Conservation (phyloP, 2,113 vertebrate genomes). For the Ochotona curzoniae region DNA sequence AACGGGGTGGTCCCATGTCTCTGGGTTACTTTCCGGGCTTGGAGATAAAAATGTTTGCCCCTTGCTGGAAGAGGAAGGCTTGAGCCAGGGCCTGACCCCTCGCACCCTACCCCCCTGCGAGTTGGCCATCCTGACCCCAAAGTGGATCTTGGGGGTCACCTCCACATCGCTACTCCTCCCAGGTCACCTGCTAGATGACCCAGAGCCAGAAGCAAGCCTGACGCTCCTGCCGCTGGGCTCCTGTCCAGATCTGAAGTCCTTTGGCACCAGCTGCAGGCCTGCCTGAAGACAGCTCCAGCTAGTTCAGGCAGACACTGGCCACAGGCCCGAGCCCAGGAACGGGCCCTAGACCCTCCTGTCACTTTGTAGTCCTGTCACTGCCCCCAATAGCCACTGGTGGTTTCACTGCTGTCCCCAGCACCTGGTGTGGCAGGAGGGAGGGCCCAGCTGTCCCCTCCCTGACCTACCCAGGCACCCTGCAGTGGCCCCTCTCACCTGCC, state of each 20-base stretch:
- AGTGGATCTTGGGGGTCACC: background rate
- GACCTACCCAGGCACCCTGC: background rate
- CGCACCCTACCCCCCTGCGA: accelerated
- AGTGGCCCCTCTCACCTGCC: background rate
- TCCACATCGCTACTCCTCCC: too few species aligned
- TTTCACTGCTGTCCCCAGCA: background rate
- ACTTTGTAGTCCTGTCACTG: background rate
- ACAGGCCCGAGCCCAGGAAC: background rate
- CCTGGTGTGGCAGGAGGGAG: background rate
- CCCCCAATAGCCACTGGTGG: background rate
- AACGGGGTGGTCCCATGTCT: too few species aligned
- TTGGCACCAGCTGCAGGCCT: background rate
- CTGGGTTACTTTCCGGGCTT: background rate
- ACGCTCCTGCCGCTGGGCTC: background rate
- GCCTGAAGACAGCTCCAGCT: background rate
- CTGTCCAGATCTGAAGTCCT: too few species aligned
- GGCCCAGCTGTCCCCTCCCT: background rate
- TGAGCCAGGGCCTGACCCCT: background rate
- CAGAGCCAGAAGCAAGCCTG: background rate
- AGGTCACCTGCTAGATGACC: background rate
- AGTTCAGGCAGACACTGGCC: background rate
- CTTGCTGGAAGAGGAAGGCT: background rate
- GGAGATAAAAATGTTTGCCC: background rate
- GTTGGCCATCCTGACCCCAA: background rate
- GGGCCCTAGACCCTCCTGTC: too few species aligned